Evolutionary conservation across 2,113 vertebrate species (phyloP).

Genomic region (Plotosus lineatus): DNA sequence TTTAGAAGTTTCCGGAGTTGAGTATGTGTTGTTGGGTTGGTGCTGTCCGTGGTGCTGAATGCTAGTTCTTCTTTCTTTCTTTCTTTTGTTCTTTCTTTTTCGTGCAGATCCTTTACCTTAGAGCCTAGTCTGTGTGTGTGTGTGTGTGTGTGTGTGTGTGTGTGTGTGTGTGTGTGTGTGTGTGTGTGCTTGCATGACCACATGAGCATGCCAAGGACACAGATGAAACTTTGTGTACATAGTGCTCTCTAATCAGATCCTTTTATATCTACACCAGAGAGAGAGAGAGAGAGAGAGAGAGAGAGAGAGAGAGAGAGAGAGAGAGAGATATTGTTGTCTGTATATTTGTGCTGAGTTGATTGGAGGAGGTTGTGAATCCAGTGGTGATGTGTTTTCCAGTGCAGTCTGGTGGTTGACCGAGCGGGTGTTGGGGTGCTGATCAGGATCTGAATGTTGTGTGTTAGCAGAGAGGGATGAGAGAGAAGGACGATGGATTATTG

Average conservation of each 20-base stretch:
- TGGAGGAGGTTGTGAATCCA: background rate
- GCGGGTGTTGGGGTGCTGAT: background rate
- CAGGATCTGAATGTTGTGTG: background rate
- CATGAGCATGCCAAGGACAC: background rate
- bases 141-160: background rate
- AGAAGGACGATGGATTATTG: slow-evolving; percentile 1
- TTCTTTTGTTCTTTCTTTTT: background rate
- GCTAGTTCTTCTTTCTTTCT: background rate
- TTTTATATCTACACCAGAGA: background rate
- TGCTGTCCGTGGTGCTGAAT: background rate
- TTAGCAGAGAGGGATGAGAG: background rate
- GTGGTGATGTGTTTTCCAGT: background rate
- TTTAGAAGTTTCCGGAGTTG: background rate
- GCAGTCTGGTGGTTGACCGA: background rate
- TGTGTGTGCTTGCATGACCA: background rate
- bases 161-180: slow-evolving; percentile 20
- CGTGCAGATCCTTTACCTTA: background rate
- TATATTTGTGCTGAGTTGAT: too few relatives aligned
- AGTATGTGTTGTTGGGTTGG: background rate
- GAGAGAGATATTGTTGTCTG: too few relatives aligned
- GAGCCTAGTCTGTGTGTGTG: slow-evolving; percentile 10
- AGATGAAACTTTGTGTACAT: slow-evolving; percentile 24
- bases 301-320: background rate
- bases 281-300: background rate
- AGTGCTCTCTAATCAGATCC: slow-evolving; percentile 27